A percentile compares a stretch with the other conserved stretches of the same genome.
These are phyloP conservation scores for Nipponia nippon DNA, from an alignment of 2,113 vertebrate genomes.

Conservation along the genomic window DNA sequence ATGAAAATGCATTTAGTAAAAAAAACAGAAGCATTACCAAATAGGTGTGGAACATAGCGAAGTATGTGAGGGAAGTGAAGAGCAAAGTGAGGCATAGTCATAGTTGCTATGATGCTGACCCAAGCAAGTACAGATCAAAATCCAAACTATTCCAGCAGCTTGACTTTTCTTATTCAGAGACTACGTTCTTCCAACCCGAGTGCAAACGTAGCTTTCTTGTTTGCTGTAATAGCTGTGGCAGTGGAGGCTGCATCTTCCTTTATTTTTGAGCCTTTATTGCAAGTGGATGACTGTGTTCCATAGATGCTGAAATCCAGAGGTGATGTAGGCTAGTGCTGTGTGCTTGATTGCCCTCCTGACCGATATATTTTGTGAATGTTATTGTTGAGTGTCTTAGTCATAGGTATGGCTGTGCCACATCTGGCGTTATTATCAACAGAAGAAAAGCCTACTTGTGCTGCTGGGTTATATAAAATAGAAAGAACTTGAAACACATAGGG, in stretches of 20 bases:
- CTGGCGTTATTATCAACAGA: constrained; percentile 12
- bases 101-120: not conserved
- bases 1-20: not conserved
- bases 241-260: not conserved
- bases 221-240: not conserved
- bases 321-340: not conserved
- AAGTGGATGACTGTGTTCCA: not conserved
- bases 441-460: constrained; percentile 25
- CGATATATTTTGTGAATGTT: constrained; percentile 41
- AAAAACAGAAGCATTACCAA: not conserved
- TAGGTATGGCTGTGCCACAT: constrained; percentile 11
- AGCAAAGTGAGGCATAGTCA: not conserved
- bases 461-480: constrained; percentile 26
- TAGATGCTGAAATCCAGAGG: not conserved
- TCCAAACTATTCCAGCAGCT: not conserved
- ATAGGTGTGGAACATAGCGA: not conserved
- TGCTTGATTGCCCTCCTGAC: constrained; percentile 43
- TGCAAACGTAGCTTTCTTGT: not conserved
- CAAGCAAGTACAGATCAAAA: not conserved
- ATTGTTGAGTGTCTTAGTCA: constrained; percentile 43
- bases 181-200: not conserved
- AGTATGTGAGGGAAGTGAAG: not conserved
- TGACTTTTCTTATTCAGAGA: not conserved
- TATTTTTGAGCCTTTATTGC: not conserved
- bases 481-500: not conserved